phyloP scores from a whole-genome alignment of 53 echinoderm and acorn worm species.

The Apostichopus leukothele region DNA sequence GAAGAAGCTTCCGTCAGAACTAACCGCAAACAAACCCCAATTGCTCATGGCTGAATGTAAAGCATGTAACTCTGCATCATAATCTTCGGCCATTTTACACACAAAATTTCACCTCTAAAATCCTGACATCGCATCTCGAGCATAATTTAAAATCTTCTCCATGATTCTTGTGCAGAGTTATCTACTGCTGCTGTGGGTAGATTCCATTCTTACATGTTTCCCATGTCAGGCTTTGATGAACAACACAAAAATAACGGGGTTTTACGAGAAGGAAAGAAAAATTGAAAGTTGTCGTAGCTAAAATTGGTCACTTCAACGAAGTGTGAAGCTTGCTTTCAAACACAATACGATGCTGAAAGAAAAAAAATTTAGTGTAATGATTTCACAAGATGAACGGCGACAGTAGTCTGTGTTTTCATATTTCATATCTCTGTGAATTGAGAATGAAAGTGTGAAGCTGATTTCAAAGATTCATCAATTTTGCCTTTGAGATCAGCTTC shows the following conservation, averaged over 20 bases:
- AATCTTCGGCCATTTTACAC: conserved; percentile 11
- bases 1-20: conserved; percentile 21
- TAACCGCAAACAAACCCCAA: conserved; percentile 3
- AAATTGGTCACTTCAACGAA: not conserved
- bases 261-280: not conserved
- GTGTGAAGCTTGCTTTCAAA: not conserved
- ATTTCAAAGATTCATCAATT: not conserved
- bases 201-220: not conserved
- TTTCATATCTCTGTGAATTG: not conserved
- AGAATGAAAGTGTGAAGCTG: not conserved
- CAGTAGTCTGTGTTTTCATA: not conserved
- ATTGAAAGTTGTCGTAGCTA: not conserved
- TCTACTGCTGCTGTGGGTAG: not conserved
- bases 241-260: not conserved
- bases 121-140: not conserved
- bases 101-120: not conserved
- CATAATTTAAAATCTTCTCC: conserved; percentile 6
- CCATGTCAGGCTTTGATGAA: not conserved
- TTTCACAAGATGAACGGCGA: not conserved
- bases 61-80: conserved; percentile 26
- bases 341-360: not conserved
- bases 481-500: not conserved
- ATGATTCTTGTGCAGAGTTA: not conserved
- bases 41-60: conserved; percentile 18
- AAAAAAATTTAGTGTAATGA: conserved; percentile 1